These are phyloP conservation scores for Anolis sagrei DNA, from an alignment of 2,113 vertebrate species.

Conservation along the genomic window DNA sequence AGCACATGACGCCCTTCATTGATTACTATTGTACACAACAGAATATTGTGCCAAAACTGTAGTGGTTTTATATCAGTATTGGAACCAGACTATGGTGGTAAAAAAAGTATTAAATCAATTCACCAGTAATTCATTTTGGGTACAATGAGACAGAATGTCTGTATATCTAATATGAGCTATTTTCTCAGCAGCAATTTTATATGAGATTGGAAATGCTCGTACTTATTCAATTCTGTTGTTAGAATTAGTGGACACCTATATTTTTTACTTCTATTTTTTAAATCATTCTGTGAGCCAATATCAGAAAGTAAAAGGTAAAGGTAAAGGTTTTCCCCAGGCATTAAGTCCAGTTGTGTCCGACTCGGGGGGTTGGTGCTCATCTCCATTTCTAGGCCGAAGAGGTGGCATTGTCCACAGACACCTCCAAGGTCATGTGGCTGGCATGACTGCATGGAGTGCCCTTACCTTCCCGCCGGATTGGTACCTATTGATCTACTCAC, in stretches of 20 bases:
- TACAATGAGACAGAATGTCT: neutral
- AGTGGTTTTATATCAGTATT: neutral
- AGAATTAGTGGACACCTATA: neutral
- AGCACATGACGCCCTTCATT: neutral
- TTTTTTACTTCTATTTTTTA: neutral
- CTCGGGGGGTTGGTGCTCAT: no score
- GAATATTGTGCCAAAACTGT: neutral
- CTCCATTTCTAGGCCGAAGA: no score
- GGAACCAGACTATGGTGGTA: no score
- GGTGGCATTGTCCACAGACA: no score
- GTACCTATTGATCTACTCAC: no score
- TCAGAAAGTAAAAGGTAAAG: no score
- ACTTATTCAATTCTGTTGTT: neutral
- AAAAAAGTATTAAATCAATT: neutral
- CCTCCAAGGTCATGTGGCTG: no score
- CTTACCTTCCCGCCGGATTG: no score
- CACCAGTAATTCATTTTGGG: neutral
- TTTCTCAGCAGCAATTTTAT: neutral
- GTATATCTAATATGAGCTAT: neutral
- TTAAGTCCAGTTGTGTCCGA: no score
- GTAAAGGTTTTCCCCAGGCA: no score
- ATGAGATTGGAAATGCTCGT: neutral
- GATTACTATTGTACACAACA: neutral
- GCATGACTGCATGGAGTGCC: no score
- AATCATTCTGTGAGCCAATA: neutral